Percentiles rank a stretch among this genome's conserved stretches.
These are phyloP conservation scores for Hippocampus abdominalis DNA, from an alignment of 2,113 vertebrate species.

Conservation along the genomic window DNA sequence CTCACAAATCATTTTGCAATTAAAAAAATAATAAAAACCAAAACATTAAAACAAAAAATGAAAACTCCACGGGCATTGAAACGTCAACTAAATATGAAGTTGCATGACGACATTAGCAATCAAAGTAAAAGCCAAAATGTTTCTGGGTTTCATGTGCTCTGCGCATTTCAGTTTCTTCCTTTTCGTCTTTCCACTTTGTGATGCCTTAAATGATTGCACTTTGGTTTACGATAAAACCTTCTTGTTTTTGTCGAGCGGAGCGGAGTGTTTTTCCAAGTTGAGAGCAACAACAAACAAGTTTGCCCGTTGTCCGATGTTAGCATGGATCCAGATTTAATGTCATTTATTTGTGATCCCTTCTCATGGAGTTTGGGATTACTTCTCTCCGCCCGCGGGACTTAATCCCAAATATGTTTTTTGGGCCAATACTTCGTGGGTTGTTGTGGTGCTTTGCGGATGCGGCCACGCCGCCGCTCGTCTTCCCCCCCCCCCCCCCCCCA, in stretches of 20 bases:
- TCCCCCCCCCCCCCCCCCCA: slow-evolving; percentile 49
- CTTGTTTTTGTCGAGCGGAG: neutral
- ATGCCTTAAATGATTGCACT: no score
- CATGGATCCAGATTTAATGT: slow-evolving; percentile 44
- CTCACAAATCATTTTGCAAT: no score
- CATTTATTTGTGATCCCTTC: slow-evolving; percentile 13
- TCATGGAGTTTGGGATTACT: slow-evolving; percentile 37
- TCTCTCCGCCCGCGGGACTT: slow-evolving; percentile 36
- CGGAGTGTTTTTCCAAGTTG: neutral
- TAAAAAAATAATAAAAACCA: no score
- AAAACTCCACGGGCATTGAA: no score
- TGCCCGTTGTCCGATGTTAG: neutral
- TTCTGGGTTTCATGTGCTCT: neutral
- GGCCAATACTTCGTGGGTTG: neutral
- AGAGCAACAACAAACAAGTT: neutral
- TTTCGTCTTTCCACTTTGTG: neutral
- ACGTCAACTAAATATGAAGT: neutral
- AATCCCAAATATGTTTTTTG: slow-evolving; percentile 8
- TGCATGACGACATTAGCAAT: neutral
- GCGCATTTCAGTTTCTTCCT: no score
- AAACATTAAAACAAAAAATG: no score
- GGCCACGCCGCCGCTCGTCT: neutral
- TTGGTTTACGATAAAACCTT: neutral
- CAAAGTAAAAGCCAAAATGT: neutral
- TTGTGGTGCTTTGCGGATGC: neutral